A percentile compares a stretch with the other conserved stretches of the same genome.
These are phyloP conservation scores for Rhagologus leucostigma DNA, from an alignment of 2,113 vertebrate species.

Conservation along the genomic window DNA sequence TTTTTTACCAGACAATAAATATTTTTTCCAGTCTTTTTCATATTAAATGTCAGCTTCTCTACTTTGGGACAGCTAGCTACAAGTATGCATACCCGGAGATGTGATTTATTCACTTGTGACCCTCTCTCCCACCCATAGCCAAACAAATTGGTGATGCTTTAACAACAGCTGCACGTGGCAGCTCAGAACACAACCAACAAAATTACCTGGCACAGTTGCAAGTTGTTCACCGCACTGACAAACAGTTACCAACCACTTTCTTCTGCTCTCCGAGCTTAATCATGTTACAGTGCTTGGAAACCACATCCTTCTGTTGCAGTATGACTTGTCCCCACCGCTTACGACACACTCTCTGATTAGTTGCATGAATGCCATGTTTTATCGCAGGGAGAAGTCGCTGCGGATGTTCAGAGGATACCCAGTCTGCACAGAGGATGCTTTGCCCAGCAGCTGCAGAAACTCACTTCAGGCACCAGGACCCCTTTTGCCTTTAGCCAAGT, in stretches of 20 bases:
- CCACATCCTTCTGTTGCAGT: slow-evolving; percentile 47
- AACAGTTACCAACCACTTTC: slow-evolving; percentile 50
- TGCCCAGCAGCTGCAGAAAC: background rate
- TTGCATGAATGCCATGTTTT: background rate
- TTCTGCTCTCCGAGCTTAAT: slow-evolving; percentile 30
- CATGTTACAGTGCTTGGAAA: background rate
- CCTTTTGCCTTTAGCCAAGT: background rate
- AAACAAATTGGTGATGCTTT: background rate
- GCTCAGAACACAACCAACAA: background rate
- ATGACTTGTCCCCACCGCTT: background rate
- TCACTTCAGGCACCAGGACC: background rate
- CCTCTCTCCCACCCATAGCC: background rate
- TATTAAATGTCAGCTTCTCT: background rate
- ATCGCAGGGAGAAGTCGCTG: accelerated
- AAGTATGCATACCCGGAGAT: background rate
- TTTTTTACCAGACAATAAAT: background rate
- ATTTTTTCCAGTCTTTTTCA: background rate
- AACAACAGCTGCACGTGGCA: background rate
- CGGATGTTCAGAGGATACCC: background rate
- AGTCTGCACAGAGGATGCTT: background rate
- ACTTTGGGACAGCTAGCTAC: background rate
- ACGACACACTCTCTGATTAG: background rate
- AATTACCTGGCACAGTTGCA: background rate
- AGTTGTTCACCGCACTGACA: background rate
- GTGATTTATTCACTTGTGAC: background rate